These are phyloP conservation scores for Polia nebulosa DNA, from an alignment of 2,888 invertebrate species.

Conservation along the genomic window DNA sequence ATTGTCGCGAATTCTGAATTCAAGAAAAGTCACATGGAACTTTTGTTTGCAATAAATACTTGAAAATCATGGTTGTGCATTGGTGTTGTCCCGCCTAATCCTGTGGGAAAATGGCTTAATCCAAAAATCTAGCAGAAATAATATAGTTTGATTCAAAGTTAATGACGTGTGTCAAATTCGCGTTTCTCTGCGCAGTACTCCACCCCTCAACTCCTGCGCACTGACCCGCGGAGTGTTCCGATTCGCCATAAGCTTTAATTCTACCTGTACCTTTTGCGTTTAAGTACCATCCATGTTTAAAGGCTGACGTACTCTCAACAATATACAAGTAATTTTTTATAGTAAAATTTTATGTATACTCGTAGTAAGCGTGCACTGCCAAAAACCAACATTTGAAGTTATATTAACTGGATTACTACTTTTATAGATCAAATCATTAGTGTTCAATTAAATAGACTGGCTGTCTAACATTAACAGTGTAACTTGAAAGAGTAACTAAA, in stretches of 20 bases:
- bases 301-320: not conserved
- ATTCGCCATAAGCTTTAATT: too few relatives aligned
- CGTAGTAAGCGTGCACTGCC: constrained; percentile 26
- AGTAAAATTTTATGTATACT: constrained; percentile 15
- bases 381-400: constrained; percentile 14
- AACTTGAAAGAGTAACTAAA: constrained; percentile 44
- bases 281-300: not conserved
- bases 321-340: not conserved
- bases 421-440: constrained; percentile 38
- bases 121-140: not conserved
- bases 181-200: too few relatives aligned
- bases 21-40: not conserved
- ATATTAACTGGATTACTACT: constrained; percentile 13
- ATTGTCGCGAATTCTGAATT: not conserved
- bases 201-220: too few relatives aligned
- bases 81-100: not conserved
- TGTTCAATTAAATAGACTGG: constrained; percentile 48
- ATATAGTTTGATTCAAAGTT: too few relatives aligned
- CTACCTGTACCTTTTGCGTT: not conserved
- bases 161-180: too few relatives aligned
- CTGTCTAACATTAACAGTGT: constrained; percentile 12
- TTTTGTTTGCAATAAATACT: not conserved
- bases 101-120: not conserved
- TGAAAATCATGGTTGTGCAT: constrained; percentile 9
- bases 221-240: too few relatives aligned